Evolutionary conservation across 2,113 vertebrate species (phyloP).

Genomic region (Scomber scombrus): DNA sequence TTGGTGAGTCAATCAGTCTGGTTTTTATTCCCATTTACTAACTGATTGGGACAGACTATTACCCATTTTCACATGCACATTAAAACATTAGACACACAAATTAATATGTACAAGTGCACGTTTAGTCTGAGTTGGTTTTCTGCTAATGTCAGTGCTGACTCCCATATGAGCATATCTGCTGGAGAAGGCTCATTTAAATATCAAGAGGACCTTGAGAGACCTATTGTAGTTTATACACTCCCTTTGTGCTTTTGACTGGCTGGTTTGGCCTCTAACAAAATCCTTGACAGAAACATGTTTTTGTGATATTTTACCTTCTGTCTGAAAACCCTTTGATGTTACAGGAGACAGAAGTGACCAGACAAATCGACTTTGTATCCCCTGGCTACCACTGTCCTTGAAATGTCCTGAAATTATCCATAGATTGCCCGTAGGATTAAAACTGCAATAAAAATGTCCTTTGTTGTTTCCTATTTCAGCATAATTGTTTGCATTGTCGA

Average conservation of each 20-base stretch:
- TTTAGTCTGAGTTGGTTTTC: conserved; percentile 36
- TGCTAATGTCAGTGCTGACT: conserved; percentile 28
- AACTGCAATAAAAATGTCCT: conserved; percentile 60
- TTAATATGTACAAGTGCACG: conserved; percentile 38
- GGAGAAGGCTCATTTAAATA: conserved; percentile 50
- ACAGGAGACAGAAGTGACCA: conserved; percentile 29
- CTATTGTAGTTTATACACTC: conserved; percentile 12
- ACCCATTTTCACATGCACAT: too few species aligned
- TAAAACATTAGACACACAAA: neutral
- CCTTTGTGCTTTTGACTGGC: conserved; percentile 4
- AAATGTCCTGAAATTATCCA: conserved; percentile 58
- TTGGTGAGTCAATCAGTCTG: too few species aligned
- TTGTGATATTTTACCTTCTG: conserved; percentile 26
- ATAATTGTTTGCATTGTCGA: conserved; percentile 55
- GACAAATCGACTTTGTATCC: conserved; percentile 36
- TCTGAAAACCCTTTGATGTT: conserved; percentile 9
- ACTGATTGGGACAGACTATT: too few species aligned
- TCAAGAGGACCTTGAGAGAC: conserved; percentile 32
- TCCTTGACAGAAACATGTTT: conserved; percentile 19
- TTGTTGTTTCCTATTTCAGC: conserved; percentile 60
- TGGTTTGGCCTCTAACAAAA: conserved; percentile 24
- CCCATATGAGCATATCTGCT: conserved; percentile 37
- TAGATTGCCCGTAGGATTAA: conserved; percentile 46
- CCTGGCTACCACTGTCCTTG: conserved; percentile 62
- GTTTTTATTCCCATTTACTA: too few species aligned